phyloP scores from a whole-genome alignment of 2,113 vertebrate genomes.

The Marcusenius ussheri region DNA sequence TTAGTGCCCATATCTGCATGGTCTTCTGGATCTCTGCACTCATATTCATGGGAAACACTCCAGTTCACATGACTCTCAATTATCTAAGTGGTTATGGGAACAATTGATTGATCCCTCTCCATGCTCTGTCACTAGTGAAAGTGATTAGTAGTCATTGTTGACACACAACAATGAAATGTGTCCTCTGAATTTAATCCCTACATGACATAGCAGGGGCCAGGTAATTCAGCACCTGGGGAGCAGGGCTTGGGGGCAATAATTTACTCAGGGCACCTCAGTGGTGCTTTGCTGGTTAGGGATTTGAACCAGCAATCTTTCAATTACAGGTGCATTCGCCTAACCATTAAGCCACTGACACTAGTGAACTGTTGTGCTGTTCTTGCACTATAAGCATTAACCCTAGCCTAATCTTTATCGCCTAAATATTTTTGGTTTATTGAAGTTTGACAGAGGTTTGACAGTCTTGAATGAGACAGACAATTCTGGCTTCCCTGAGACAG shows the following conservation, averaged over 20 bases:
- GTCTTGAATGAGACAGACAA: background rate
- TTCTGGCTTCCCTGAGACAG: background rate
- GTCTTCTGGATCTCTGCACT: background rate
- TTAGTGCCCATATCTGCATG: background rate
- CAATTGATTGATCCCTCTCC: background rate
- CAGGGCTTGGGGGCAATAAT: no score
- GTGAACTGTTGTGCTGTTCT: background rate
- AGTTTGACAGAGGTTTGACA: background rate
- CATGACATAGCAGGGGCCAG: no score
- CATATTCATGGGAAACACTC: background rate
- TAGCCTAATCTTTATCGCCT: background rate
- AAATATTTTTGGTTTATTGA: background rate
- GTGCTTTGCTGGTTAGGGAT: no score
- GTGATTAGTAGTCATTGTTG: no score
- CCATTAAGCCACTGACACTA: background rate
- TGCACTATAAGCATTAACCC: background rate
- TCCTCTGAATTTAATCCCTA: no score
- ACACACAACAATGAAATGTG: no score
- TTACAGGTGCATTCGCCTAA: no score
- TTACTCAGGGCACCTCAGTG: no score
- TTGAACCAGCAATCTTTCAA: no score
- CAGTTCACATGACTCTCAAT: background rate
- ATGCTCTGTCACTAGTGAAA: background rate
- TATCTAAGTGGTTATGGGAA: background rate
- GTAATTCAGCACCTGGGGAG: no score